Evolutionary conservation across 2,888 invertebrate species (phyloP), one percentile per base, ranked within the genome.

Genomic region (Anodontia alba): DNA sequence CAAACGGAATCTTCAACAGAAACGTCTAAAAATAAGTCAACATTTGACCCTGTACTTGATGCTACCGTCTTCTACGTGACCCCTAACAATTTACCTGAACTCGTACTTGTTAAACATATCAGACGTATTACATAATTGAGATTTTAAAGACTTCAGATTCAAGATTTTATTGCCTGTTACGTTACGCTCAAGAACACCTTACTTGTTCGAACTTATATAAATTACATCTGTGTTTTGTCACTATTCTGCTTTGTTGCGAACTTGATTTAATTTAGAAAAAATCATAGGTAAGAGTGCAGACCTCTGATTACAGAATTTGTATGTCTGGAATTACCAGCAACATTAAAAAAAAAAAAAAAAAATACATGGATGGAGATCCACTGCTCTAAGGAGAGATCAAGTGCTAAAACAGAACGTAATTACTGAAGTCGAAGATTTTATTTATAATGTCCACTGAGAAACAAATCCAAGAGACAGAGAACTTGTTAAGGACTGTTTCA

Each of bases 101-200:
- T 26, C 26, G 54, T 54, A 54, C 54, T 54, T 54, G 54, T 54
- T 54, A 54, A 54, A 62, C 62, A 17, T 62, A 33, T 62, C 62
- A 62, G 62, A 62, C 62, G 33, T 17, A 62, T 62, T 62, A 62
- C 62, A 62, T 62, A 62, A 62, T 62, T 62, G 62, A 62, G 62
- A 62, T 33, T 62, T 62, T 62, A 33, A 62, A 62, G 5, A 17
- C 20, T 62, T 62, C 33, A 33, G 31, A 12, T 62, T 62, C 33
- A 20, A 20, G 29, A 62, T 62, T 62, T 62, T 62, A 33, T 62
- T 62, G 62, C 62, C 23, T 62, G 62, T n/a, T 62, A 33, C 20
- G 62, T 62, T 62, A 31, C 62, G 62, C 62, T 33, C 23, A 33
- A 33, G 33, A 62, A 62, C 62, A 62, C 2, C 23, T 33, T 62